Evolutionary conservation across 2,797 vertebrate species (phyloP), one percentile per base, ranked within the genome.

Genomic region (Darevskia mixta): DNA sequence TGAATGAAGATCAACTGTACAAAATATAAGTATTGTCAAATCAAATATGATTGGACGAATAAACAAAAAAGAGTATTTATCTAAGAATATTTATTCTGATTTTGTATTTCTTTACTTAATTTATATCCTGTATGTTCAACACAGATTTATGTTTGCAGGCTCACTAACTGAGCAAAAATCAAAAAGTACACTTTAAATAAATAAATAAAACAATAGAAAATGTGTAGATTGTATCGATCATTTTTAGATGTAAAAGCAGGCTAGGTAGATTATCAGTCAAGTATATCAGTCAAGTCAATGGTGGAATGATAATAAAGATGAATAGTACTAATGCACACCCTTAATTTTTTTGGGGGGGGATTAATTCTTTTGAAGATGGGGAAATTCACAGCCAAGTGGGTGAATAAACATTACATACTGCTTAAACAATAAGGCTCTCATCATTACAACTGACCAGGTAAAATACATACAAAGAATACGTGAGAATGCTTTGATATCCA

Each of bases 391-490:
- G 23, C 8, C 49, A 15, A 61, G 27, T 64, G 27, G 17, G 15
- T 76, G 58, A 61, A 64, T n/a, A 11, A 45, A 41, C 71, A 58
- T 76, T 61, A 29, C 5, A 94, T 94, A 93, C 91, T 96, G 93
- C 93, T 95, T 94, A 91, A 95, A 94, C 81, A 45, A 85, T 89
- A 91, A 89, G 88, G 38, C 11, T 79, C n/a, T 55, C 49, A 49
- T 55, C 49, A 55, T 55, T 55, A 15, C 49, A 55, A 55, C 49
- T 15, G 13, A 4, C 49, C 49, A 55, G 49, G 49, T 55, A 55
- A 55, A 55, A 55, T 55, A 55, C 49, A 55, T 15, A 55, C 13
- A 76, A 27, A 61, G 61, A n/a, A 84, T 35, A 25, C 35, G 2
- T 66, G 79, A 81, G 10, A 64, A 64, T 27, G 66, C 23, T 67